These are phyloP conservation scores for Vanessa cardui DNA, from an alignment of 2,888 invertebrate genomes.

Conservation along the genomic window DNA sequence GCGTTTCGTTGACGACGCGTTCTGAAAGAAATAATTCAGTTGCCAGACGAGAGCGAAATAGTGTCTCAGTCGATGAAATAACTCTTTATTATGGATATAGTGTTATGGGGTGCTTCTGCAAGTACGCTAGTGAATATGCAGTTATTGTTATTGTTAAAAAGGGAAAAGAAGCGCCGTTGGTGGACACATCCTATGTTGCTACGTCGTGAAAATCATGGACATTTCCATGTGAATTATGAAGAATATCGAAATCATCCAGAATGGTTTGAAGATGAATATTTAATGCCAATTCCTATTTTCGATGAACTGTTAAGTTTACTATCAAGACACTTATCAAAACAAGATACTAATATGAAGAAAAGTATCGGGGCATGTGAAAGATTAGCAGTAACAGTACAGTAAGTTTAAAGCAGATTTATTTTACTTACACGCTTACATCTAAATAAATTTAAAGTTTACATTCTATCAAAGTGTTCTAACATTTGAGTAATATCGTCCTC, in stretches of 20 bases:
- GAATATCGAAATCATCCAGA: conserved; percentile 41
- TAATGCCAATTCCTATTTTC: conserved; percentile 36
- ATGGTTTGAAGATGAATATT: conserved; percentile 40
- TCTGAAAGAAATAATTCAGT: conserved; percentile 14
- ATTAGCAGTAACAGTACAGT: conserved; percentile 14
- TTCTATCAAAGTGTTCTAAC: conserved; percentile 19
- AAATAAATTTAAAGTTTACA: conserved; percentile 21
- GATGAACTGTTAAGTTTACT: conserved; percentile 3
- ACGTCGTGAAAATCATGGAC: conserved; percentile 41
- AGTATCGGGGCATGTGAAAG: conserved; percentile 15
- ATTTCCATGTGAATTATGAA: conserved; percentile 34
- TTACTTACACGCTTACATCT: conserved; percentile 3
- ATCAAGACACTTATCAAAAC: conserved; percentile 20
- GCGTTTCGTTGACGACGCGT: conserved; percentile 24
- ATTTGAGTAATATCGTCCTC: conserved; percentile 34
- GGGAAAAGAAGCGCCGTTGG: conserved; percentile 15
- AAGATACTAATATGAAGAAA: conserved; percentile 17
- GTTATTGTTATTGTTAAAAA: conserved; percentile 20
- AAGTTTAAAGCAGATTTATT: conserved; percentile 17
- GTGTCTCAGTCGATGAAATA: conserved; percentile 40
- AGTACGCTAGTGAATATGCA: neutral
- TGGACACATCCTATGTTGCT: conserved; percentile 36
- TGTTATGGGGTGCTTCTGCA: conserved; percentile 40
- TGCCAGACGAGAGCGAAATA: conserved; percentile 18
- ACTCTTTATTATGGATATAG: conserved; percentile 40